Evolutionary conservation across 2,797 vertebrate species (phyloP), one percentile per base, ranked within the genome.

Genomic region (Karalla daura): DNA sequence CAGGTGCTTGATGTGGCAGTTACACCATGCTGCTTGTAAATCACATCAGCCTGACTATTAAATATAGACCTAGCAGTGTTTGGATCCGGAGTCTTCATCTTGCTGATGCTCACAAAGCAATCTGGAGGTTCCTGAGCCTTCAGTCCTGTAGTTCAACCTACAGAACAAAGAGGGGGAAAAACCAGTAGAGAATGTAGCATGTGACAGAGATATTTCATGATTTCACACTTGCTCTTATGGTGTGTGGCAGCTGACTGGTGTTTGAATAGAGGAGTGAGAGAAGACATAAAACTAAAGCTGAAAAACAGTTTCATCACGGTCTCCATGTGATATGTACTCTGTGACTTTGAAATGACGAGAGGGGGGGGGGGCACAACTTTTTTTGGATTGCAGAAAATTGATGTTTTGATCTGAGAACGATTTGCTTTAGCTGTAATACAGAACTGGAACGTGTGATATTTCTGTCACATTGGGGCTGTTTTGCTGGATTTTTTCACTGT

Each of bases 191-290:
- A 27, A 8, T 11, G 6, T 32, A 46, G 20, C 60, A 65, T 44
- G 69, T 69, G 64, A 51, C 11, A 30, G 13, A 30, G 13, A 33
- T 17, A 41, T 28, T 51, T 62, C 23, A 53, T 21, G 11, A 47
- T 71, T 76, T 72, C 33, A 52, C 45, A 61, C 49, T 35, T 50
- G 15, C 21, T 20, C 30, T 60, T 21, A 27, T 50, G 43, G 40
- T 36, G 43, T 1, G 21, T 28, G 5, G 28, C 23, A 35, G 46
- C 43, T 59, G 32, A 56, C 37, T 51, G 11, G n/a, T n/a, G 44
- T 8, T 37, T n/a, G 5, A 2, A 12, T 3, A 13, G 23, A 21
- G 15, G 2, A 37, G 2, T 7, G 18, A 40, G 13, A 30, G 43
- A 49, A 20, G 35, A 41, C 15, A 17, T n/a, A n/a, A n/a, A n/a